Percentiles rank a stretch among this genome's conserved stretches.
phyloP scores from a whole-genome alignment of 2,113 vertebrate species.

The Odocoileus hemionus region DNA sequence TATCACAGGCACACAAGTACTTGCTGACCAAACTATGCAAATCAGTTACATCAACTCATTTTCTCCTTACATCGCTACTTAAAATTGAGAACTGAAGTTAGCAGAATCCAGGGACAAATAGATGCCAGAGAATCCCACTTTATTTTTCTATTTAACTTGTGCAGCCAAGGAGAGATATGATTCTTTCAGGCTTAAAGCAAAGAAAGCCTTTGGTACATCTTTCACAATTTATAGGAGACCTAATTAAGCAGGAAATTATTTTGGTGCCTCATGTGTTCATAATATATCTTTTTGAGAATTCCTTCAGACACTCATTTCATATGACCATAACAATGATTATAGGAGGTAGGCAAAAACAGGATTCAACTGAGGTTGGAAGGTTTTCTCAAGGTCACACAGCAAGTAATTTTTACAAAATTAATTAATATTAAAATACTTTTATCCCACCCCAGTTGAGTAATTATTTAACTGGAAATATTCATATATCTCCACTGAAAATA shows the following conservation, averaged over 20 bases:
- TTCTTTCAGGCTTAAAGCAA: not conserved
- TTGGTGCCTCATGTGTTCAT: not conserved
- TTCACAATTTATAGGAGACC: not conserved
- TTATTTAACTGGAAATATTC: not conserved
- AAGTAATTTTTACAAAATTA: not conserved
- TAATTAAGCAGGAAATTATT: not conserved
- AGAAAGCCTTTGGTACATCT: not conserved
- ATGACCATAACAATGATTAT: not conserved
- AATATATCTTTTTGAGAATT: not conserved
- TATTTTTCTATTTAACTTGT: not conserved
- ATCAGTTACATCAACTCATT: not conserved
- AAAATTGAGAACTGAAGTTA: not conserved
- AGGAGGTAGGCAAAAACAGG: not conserved
- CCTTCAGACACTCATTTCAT: not conserved
- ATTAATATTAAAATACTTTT: slow-evolving; percentile 6
- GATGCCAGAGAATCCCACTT: not conserved
- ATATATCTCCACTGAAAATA: not conserved
- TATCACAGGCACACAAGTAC: not conserved
- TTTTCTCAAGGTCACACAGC: not conserved
- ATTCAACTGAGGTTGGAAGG: not conserved
- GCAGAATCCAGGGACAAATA: not conserved
- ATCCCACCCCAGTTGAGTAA: not conserved
- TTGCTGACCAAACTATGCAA: not conserved
- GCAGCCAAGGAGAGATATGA: not conserved
- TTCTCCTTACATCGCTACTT: not conserved